These are phyloP conservation scores for Hypothenemus hampei DNA, from an alignment of 1,140 invertebrate species.

Conservation along the genomic window DNA sequence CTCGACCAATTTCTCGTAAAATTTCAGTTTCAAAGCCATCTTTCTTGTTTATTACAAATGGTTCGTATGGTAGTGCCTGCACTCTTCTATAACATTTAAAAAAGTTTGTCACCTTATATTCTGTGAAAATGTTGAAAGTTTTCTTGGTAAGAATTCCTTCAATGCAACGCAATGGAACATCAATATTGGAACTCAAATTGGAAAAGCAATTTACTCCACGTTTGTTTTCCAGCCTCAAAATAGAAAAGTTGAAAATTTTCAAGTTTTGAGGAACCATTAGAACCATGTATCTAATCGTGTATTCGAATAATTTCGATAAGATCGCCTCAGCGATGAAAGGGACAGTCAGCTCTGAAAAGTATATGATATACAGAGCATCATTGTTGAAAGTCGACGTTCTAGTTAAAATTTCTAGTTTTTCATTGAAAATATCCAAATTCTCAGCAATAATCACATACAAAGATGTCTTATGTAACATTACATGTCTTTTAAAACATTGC, in stretches of 20 bases:
- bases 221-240: background rate
- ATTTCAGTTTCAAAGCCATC: constrained; percentile 15
- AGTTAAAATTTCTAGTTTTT: background rate
- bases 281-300: background rate
- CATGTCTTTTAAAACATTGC: constrained; percentile 1
- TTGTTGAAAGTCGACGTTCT: constrained; percentile 1
- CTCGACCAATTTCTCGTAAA: background rate
- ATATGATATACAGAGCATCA: constrained; percentile 10
- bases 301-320: background rate
- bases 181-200: background rate
- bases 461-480: background rate
- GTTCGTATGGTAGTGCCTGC: constrained; percentile 6
- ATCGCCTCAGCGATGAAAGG: background rate
- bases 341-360: constrained; percentile 1
- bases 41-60: constrained; percentile 10
- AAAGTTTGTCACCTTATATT: background rate
- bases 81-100: background rate
- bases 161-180: background rate
- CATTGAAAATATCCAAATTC: background rate
- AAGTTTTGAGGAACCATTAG: constrained; percentile 6
- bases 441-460: constrained; percentile 10
- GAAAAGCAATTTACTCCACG: background rate
- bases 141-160: background rate
- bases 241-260: background rate
- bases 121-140: background rate